phyloP scores from a whole-genome alignment of 2,888 invertebrate species.

The Orthosia gracilis region DNA sequence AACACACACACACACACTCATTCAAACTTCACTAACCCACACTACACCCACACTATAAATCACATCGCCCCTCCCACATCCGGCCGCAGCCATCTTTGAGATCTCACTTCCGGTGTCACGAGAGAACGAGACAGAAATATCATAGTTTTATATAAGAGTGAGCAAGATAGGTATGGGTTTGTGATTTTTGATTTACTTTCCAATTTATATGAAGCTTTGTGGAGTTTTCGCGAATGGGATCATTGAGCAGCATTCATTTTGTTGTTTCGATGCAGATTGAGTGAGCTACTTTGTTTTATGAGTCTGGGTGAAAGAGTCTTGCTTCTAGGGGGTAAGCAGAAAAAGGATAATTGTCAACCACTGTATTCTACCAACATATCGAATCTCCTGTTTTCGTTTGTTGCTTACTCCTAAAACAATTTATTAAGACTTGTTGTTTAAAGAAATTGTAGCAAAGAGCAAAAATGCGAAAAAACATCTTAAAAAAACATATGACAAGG shows the following conservation, averaged over 20 bases:
- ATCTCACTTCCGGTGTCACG: constrained; percentile 86
- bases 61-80: constrained; percentile 88
- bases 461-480: too few species aligned
- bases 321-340: background rate
- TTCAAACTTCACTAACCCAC: constrained; percentile 22
- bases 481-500: too few species aligned
- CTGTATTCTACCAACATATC: too few species aligned
- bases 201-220: constrained; percentile 52
- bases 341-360: too few species aligned
- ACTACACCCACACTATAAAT: constrained; percentile 83
- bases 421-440: too few species aligned
- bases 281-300: background rate
- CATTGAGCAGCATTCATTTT: constrained; percentile 41
- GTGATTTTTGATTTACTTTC: constrained; percentile 72
- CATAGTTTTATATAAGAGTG: constrained; percentile 70
- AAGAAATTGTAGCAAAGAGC: too few species aligned
- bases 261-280: constrained; percentile 14
- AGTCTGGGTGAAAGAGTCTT: background rate
- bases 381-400: too few species aligned
- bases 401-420: too few species aligned
- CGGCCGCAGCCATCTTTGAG: constrained; percentile 90
- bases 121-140: constrained; percentile 71
- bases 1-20: constrained; percentile 36
- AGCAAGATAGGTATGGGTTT: constrained; percentile 67
- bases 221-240: constrained; percentile 33